Conservation (phyloP, 2,888 invertebrate genomes). For the Idaea dimidiata region DNA sequence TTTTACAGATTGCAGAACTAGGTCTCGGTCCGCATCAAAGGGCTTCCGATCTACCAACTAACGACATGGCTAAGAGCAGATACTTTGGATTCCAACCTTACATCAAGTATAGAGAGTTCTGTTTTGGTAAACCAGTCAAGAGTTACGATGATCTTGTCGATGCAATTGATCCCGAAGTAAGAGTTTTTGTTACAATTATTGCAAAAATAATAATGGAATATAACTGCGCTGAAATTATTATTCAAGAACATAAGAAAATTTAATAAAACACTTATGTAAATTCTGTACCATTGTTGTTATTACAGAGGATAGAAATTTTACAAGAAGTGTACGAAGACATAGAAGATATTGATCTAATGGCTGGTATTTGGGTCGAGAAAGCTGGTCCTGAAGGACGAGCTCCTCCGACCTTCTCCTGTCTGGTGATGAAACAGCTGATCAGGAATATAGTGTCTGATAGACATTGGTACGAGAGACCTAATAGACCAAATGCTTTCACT, state of each 20-base stretch:
- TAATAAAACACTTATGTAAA: neutral
- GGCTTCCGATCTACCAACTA: slow-evolving; percentile 45
- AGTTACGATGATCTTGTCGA: slow-evolving; percentile 46
- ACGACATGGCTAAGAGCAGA: slow-evolving; percentile 73
- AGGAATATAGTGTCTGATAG: slow-evolving; percentile 89
- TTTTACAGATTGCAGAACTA: slow-evolving; percentile 44
- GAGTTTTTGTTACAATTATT: neutral
- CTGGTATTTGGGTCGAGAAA: slow-evolving; percentile 91
- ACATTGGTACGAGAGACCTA: slow-evolving; percentile 84
- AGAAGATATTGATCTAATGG: slow-evolving; percentile 92
- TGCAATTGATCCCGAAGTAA: slow-evolving; percentile 23
- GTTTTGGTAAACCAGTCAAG: slow-evolving; percentile 85
- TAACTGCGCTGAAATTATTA: too few relatives aligned
- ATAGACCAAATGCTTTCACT: slow-evolving; percentile 54
- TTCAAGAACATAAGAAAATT: neutral
- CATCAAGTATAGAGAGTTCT: slow-evolving; percentile 90
- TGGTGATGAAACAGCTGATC: slow-evolving; percentile 91
- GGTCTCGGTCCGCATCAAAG: slow-evolving; percentile 46
- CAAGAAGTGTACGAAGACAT: slow-evolving; percentile 75
- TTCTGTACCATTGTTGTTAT: too few relatives aligned
- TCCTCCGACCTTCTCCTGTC: slow-evolving; percentile 93
- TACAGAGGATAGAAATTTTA: slow-evolving; percentile 51
- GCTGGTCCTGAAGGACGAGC: slow-evolving; percentile 89
- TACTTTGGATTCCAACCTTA: slow-evolving; percentile 93
- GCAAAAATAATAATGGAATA: too few relatives aligned